These are phyloP conservation scores for Lepisosteus oculatus DNA, from an alignment of 2,113 vertebrate genomes.

Conservation along the genomic window DNA sequence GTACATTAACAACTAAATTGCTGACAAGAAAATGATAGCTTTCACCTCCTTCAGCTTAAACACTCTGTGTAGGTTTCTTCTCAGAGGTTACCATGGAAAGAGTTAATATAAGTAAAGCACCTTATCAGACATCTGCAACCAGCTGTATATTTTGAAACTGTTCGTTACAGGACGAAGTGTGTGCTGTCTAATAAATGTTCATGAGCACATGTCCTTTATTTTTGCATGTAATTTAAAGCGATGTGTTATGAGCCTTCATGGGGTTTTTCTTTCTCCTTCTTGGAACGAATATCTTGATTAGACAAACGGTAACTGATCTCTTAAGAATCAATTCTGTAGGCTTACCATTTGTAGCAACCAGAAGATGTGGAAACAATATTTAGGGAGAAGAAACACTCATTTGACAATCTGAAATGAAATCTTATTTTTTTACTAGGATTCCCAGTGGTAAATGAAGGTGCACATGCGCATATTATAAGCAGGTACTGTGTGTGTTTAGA, in stretches of 20 bases:
- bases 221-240: conserved; percentile 8
- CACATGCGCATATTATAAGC: too few species aligned
- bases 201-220: conserved; percentile 12
- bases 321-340: too few species aligned
- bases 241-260: neutral
- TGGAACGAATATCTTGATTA: too few species aligned
- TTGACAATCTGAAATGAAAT: too few species aligned
- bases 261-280: neutral
- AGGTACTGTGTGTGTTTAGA: too few species aligned
- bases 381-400: too few species aligned
- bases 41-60: neutral
- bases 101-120: conserved; percentile 10
- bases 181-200: neutral
- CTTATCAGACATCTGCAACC: conserved; percentile 4
- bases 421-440: too few species aligned
- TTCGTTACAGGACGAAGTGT: neutral
- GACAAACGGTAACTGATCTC: too few species aligned
- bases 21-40: neutral
- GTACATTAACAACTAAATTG: neutral
- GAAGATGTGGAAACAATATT: too few species aligned
- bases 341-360: too few species aligned
- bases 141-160: conserved; percentile 7
- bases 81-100: neutral
- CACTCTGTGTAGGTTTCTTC: neutral
- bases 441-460: too few species aligned